Evolutionary conservation across 2,113 vertebrate genomes (phyloP).

Genomic region (Macquaria australasica): DNA sequence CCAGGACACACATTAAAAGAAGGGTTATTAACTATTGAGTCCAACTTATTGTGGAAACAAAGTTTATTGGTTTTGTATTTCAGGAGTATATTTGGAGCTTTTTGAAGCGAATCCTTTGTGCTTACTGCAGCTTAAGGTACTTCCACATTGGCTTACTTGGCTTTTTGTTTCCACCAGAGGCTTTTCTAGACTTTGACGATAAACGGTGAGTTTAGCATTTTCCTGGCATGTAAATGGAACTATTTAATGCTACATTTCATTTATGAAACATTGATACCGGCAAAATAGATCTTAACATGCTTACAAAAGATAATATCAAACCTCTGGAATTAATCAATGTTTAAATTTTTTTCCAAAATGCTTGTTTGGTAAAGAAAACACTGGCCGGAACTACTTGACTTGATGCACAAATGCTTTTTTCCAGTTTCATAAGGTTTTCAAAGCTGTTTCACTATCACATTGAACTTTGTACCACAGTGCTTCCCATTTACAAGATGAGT

Average conservation of each 20-base stretch:
- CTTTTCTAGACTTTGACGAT: background rate
- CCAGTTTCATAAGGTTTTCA: background rate
- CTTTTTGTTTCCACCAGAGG: background rate
- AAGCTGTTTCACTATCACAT: background rate
- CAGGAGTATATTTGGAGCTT: background rate
- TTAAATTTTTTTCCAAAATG: background rate
- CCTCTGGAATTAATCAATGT: background rate
- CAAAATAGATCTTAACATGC: background rate
- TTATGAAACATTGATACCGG: background rate
- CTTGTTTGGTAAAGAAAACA: background rate
- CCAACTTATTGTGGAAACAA: background rate
- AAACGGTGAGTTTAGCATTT: background rate
- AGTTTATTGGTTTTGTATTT: conserved; percentile 9
- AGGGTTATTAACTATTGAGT: background rate
- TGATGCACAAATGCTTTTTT: background rate
- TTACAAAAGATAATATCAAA: background rate
- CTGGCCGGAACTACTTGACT: no score
- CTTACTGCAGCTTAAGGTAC: background rate
- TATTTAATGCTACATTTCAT: background rate
- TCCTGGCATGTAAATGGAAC: background rate
- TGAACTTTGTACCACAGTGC: conserved; percentile 31
- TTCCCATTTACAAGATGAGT: conserved; percentile 53
- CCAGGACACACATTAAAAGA: background rate
- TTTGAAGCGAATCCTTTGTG: background rate
- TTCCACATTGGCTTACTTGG: background rate